Percentiles rank a stretch among this genome's conserved stretches.
phyloP scores from a whole-genome alignment of 2,797 vertebrate genomes.

The Delichon dasypus region DNA sequence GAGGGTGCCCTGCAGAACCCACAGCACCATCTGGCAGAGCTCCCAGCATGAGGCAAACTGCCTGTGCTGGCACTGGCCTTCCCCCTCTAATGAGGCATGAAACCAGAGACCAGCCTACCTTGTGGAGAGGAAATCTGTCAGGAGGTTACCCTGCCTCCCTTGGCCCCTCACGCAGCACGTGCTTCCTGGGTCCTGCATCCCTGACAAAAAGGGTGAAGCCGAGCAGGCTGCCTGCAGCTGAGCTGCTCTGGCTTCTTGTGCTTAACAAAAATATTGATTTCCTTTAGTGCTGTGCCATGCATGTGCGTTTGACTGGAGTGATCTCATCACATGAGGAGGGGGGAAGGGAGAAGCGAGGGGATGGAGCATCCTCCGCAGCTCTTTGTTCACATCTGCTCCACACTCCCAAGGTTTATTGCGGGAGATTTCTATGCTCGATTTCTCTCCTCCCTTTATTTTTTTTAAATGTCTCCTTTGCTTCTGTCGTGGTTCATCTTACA shows the following conservation, averaged over 20 bases:
- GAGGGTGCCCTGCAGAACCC: not conserved
- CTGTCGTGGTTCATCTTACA: conserved; percentile 52
- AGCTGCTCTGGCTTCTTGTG: conserved; percentile 7
- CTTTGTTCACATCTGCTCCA: conserved; percentile 71
- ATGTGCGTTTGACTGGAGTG: not conserved
- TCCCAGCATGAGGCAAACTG: not conserved
- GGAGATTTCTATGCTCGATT: conserved; percentile 50
- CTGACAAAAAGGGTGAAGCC: not conserved
- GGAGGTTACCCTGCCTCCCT: not conserved
- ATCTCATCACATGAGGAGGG: conserved; percentile 38
- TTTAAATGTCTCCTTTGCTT: conserved; percentile 23
- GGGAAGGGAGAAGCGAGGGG: conserved; percentile 31
- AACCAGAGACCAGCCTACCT: conserved; percentile 26
- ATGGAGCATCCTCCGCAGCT: conserved; percentile 36
- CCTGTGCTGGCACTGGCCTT: conserved; percentile 3
- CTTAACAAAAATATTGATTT: conserved; percentile 37
- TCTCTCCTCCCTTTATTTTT: conserved; percentile 8
- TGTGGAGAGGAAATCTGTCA: not conserved
- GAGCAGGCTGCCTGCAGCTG: conserved; percentile 1
- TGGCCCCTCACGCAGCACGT: not conserved
- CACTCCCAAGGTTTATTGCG: conserved; percentile 42
- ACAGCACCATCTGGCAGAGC: conserved; percentile 7
- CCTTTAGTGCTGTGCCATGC: conserved; percentile 1
- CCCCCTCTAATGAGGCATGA: conserved; percentile 42
- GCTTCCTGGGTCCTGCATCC: not conserved